phyloP scores from a whole-genome alignment of 2,113 vertebrate species.

The Anolis carolinensis region DNA sequence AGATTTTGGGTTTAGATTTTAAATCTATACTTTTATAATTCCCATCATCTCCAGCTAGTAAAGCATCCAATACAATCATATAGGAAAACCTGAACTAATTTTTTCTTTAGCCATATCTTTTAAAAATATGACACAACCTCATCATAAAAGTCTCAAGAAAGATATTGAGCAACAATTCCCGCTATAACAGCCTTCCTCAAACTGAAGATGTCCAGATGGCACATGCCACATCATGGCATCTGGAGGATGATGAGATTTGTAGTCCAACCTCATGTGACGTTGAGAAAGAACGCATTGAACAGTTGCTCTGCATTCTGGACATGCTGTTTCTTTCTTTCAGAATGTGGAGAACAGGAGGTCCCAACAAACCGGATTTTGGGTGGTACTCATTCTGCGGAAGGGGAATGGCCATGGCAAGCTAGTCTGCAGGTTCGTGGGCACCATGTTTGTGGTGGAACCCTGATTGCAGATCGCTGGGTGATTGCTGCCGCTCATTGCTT shows the following conservation, averaged over 20 bases:
- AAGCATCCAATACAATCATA: not conserved
- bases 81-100: not conserved
- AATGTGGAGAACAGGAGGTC: constrained; percentile 86
- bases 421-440: constrained; percentile 86
- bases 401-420: constrained; percentile 96
- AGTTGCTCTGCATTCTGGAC: not conserved
- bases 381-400: constrained; percentile 81
- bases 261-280: not conserved
- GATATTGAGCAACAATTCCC: not conserved
- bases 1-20: not conserved
- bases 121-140: not conserved
- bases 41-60: not conserved
- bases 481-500: constrained; percentile 94
- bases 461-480: constrained; percentile 90
- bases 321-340: constrained; percentile 62
- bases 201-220: too few relatives aligned
- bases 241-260: not conserved
- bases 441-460: constrained; percentile 89
- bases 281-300: not conserved
- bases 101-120: not conserved
- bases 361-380: constrained; percentile 85
- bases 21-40: not conserved
- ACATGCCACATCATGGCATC: too few relatives aligned
- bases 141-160: not conserved
- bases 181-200: not conserved